Evolutionary conservation across 2,797 vertebrate genomes (phyloP).

Genomic region (Ctenopoma kingsleyae): DNA sequence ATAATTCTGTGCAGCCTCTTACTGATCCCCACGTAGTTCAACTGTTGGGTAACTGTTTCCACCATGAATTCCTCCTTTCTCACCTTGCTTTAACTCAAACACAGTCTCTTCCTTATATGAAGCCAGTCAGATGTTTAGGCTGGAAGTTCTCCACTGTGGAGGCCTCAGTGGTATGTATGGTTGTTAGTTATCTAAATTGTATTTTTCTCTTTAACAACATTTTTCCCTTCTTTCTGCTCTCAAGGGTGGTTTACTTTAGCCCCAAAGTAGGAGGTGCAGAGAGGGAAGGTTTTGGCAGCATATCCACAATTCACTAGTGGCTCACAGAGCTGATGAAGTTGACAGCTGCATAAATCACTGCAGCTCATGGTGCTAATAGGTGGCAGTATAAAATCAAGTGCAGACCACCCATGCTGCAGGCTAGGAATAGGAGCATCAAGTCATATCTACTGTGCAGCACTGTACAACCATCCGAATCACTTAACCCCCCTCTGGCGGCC

Average conservation of each 20-base stretch:
- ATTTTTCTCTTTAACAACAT: slow-evolving; percentile 83
- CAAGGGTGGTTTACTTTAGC: slow-evolving; percentile 86
- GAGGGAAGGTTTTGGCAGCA: slow-evolving; percentile 79
- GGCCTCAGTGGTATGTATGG: slow-evolving; percentile 86
- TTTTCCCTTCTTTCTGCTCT: slow-evolving; percentile 62
- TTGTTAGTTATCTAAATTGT: slow-evolving; percentile 88
- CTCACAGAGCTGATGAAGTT: slow-evolving; percentile 88
- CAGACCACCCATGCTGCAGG: slow-evolving; percentile 93
- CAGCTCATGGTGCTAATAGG: slow-evolving; percentile 90
- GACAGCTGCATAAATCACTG: slow-evolving; percentile 97
- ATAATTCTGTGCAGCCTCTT: slow-evolving; percentile 27
- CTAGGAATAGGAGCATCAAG: slow-evolving; percentile 82
- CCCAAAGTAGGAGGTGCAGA: slow-evolving; percentile 80
- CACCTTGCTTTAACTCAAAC: slow-evolving; percentile 64
- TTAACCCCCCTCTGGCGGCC: slow-evolving; percentile 83
- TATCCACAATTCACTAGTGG: slow-evolving; percentile 92
- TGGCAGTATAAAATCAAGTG: slow-evolving; percentile 87
- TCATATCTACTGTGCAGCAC: slow-evolving; percentile 85
- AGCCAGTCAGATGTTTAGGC: slow-evolving; percentile 73
- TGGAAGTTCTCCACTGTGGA: slow-evolving; percentile 84
- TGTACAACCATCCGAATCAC: slow-evolving; percentile 89
- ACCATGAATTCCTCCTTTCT: slow-evolving; percentile 68
- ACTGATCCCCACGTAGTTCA: slow-evolving; percentile 35
- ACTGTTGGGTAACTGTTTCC: slow-evolving; percentile 37
- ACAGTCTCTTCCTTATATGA: slow-evolving; percentile 66